Percentiles rank a stretch among this genome's conserved stretches.
phyloP scores from a whole-genome alignment of 2,113 vertebrate species.

The Malurus melanocephalus region DNA sequence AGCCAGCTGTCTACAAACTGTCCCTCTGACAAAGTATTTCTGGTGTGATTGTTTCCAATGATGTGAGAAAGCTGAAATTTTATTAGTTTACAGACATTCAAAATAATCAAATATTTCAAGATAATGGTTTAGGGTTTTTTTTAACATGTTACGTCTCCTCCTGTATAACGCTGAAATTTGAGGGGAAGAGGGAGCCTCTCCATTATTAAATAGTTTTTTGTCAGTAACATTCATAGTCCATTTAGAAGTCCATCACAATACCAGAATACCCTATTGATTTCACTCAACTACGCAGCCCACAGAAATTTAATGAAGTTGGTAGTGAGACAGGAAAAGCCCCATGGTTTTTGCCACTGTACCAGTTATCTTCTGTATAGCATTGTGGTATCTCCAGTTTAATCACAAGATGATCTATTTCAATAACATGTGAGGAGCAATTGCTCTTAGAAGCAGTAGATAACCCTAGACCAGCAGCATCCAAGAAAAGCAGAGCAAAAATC shows the following conservation, averaged over 20 bases:
- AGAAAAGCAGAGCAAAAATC: conserved; percentile 29
- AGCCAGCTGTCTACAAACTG: neutral
- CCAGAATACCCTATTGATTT: neutral
- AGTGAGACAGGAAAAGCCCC: neutral
- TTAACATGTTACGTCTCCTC: neutral
- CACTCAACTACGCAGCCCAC: neutral
- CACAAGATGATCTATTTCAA: conserved; percentile 12
- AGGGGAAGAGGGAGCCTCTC: neutral
- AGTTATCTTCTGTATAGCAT: neutral
- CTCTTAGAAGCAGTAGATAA: conserved; percentile 13
- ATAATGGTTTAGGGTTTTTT: neutral
- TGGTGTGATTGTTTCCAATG: neutral
- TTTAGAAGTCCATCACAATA: neutral
- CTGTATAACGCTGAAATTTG: neutral
- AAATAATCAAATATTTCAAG: neutral
- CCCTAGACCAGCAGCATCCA: neutral
- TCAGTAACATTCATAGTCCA: neutral
- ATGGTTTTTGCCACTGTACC: neutral
- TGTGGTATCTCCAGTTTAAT: neutral
- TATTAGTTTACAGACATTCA: neutral
- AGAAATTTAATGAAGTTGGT: neutral
- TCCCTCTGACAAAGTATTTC: neutral
- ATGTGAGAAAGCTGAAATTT: neutral
- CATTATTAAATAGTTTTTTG: neutral
- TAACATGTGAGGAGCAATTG: neutral